These are phyloP conservation scores for Anastrepha ludens DNA, from an alignment of 1,140 invertebrate species.

Conservation along the genomic window DNA sequence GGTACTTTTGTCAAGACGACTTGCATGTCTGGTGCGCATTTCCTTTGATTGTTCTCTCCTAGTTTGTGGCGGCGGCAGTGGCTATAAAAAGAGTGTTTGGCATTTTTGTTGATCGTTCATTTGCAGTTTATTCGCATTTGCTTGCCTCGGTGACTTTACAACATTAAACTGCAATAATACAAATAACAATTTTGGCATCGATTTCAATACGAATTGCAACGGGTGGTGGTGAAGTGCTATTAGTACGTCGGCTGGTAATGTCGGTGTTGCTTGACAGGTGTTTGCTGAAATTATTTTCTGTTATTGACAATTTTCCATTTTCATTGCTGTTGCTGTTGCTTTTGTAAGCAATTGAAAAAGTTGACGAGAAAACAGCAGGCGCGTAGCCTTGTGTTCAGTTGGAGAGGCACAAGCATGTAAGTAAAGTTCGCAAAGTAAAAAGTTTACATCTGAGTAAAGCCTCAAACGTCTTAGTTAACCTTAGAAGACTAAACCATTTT, in stretches of 20 bases:
- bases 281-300: conserved; percentile 33
- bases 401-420: too few species aligned
- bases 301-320: conserved; percentile 52
- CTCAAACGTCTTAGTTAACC: too few species aligned
- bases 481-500: too few species aligned
- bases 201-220: conserved; percentile 11
- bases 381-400: too few species aligned
- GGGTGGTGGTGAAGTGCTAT: background rate
- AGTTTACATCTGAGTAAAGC: too few species aligned
- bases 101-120: conserved; percentile 49
- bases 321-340: background rate
- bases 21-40: conserved; percentile 35
- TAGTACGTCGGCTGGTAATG: background rate
- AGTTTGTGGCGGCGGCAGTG: background rate
- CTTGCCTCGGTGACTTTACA: conserved; percentile 6
- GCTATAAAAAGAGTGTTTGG: background rate
- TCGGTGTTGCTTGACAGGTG: background rate
- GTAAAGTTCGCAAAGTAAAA: too few species aligned
- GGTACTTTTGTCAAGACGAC: background rate
- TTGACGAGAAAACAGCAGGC: too few species aligned
- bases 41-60: background rate
- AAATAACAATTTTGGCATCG: conserved; percentile 51
- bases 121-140: conserved; percentile 31
- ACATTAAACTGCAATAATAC: conserved; percentile 47
- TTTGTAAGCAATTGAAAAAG: background rate